phyloP scores from a whole-genome alignment of 2,888 invertebrate species.

The Colostygia pectinataria region DNA sequence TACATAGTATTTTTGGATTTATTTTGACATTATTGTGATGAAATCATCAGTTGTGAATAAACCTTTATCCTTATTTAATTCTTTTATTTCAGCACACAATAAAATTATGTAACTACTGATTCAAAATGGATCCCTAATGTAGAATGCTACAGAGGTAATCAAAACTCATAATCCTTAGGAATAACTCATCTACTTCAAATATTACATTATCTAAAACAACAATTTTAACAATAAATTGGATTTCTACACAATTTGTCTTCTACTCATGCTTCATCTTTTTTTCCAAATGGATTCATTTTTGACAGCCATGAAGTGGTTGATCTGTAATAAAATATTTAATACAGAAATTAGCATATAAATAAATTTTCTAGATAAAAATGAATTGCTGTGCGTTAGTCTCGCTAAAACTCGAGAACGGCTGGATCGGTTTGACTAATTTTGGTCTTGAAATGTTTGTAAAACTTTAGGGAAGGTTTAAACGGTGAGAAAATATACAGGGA shows the following conservation, averaged over 20 bases:
- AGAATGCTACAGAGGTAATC: neutral
- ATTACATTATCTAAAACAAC: slow-evolving; percentile 65
- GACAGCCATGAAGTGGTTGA: slow-evolving; percentile 85
- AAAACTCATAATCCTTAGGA: slow-evolving; percentile 17
- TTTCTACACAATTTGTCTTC: slow-evolving; percentile 35
- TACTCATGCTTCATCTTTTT: slow-evolving; percentile 84
- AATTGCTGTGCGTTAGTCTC: too few relatives aligned
- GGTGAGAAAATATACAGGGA: too few relatives aligned
- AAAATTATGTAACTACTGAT: neutral
- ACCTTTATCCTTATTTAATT: slow-evolving; percentile 5
- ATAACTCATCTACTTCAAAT: slow-evolving; percentile 60
- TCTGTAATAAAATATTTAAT: slow-evolving; percentile 48
- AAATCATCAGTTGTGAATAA: slow-evolving; percentile 25
- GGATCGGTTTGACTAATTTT: too few relatives aligned
- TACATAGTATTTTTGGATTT: slow-evolving; percentile 15
- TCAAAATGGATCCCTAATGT: neutral
- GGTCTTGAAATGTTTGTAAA: too few relatives aligned
- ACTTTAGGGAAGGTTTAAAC: too few relatives aligned
- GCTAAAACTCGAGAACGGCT: too few relatives aligned
- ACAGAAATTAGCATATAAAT: too few relatives aligned
- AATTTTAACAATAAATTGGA: slow-evolving; percentile 48
- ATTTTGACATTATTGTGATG: slow-evolving; percentile 18
- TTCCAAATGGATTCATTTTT: slow-evolving; percentile 90
- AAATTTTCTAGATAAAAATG: too few relatives aligned
- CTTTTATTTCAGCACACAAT: slow-evolving; percentile 3